Conservation (phyloP, 1,140 invertebrate species). For the Contarinia nasturtii region DNA sequence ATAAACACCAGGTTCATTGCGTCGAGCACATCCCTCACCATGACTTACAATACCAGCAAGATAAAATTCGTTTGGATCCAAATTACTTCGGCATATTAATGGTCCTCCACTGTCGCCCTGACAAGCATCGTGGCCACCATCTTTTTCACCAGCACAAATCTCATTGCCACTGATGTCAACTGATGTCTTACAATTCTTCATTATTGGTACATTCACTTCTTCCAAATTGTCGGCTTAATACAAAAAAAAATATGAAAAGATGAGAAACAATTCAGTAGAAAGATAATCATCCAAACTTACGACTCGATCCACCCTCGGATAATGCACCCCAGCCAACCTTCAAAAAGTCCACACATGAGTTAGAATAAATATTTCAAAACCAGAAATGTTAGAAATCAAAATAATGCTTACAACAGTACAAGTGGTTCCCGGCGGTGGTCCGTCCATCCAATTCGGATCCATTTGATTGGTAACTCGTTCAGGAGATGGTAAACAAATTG, state of each 20-base stretch:
- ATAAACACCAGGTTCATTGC: constrained; percentile 63
- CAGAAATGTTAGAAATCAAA: constrained; percentile 32
- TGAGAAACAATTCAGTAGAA: background rate
- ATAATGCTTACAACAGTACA: constrained; percentile 44
- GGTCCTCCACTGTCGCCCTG: constrained; percentile 63
- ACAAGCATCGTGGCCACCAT: constrained; percentile 63
- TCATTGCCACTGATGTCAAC: constrained; percentile 37
- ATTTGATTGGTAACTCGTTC: constrained; percentile 27
- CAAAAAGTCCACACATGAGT: too few species aligned
- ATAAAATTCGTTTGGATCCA: constrained; percentile 42
- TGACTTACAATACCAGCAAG: constrained; percentile 59
- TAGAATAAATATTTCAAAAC: too few species aligned
- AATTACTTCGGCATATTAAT: constrained; percentile 46
- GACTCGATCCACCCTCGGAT: constrained; percentile 30
- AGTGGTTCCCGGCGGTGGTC: constrained; percentile 34
- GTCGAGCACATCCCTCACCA: constrained; percentile 60
- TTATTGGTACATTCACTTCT: constrained; percentile 35
- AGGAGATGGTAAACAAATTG: constrained; percentile 34
- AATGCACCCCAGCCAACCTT: constrained; percentile 40
- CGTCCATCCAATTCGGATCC: constrained; percentile 27
- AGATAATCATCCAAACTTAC: constrained; percentile 24
- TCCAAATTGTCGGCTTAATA: constrained; percentile 30
- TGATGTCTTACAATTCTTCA: constrained; percentile 27
- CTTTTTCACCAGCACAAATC: constrained; percentile 53
- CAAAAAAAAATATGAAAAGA: background rate